Evolutionary conservation across 2,113 vertebrate genomes (phyloP).

Genomic region (Brachyhypopomus gauderio): DNA sequence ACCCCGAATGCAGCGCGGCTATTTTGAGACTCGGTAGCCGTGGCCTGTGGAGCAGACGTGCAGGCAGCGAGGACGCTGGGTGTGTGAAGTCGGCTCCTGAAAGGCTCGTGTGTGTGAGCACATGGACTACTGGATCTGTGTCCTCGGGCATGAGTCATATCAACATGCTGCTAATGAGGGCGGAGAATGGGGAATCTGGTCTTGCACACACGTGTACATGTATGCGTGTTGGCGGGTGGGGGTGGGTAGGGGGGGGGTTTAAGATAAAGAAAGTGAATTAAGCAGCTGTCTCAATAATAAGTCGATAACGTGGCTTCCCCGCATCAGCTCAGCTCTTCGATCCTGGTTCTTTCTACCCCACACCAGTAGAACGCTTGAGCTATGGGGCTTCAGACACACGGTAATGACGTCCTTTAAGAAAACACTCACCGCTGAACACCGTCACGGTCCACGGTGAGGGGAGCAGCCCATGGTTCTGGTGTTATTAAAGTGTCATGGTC

Average conservation of each 20-base stretch:
- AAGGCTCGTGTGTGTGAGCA: conserved; percentile 33
- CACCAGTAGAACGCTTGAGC: neutral
- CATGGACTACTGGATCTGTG: neutral
- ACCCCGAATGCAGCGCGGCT: conserved; percentile 34
- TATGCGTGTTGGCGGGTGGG: conserved; percentile 10
- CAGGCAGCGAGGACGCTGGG: conserved; percentile 20
- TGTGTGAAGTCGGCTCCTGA: conserved; percentile 24
- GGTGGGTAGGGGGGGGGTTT: neutral
- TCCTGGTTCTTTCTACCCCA: neutral
- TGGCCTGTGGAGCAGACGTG: conserved; percentile 33
- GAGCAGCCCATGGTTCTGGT: neutral
- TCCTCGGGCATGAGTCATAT: conserved; percentile 8
- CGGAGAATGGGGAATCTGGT: neutral
- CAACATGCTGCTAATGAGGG: conserved; percentile 43
- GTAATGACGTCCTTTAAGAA: neutral
- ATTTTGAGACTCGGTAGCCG: conserved; percentile 41
- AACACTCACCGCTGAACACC: neutral
- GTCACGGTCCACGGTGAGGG: neutral
- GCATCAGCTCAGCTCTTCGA: neutral
- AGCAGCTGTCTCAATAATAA: neutral
- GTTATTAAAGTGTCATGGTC: neutral
- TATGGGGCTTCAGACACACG: neutral
- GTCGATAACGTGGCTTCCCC: conserved; percentile 2
- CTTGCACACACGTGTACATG: neutral
- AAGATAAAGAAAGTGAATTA: neutral